Evolutionary conservation across 2,888 invertebrate genomes (phyloP), one percentile per base, ranked within the genome.

Genomic region (Nephrotoma flavescens): DNA sequence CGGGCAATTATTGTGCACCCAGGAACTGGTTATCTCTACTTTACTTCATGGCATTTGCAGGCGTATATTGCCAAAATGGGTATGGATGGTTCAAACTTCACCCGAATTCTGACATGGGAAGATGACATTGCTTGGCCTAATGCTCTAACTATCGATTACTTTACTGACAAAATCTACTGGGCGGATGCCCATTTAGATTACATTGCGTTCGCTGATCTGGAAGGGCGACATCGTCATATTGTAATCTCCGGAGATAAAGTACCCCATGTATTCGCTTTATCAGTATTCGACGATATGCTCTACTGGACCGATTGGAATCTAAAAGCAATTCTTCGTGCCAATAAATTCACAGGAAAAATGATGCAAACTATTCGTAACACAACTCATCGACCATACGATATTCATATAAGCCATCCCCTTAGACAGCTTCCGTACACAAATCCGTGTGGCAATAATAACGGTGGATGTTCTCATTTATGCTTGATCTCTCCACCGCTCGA

Each of bases 241-340:
- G 97, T 96, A 0, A 90, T 98, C 2, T 95, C 96, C 0, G 97
- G 97, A 0, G 91, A 93, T 3, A 92, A 94, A 86, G 98, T 99
- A 0, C 99, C 99, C 0, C 99, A 99, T 91, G 98, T 99, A 0
- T 99, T 98, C 89, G 98, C 99, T 0, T 92, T 99, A 84, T 95
- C 96, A 9, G 93, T 99, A 0, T 99, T 99, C 90, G 99, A 99
- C 89, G 98, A 99, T 89, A 95, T 94, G 89, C 93, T 97, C 31
- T 99, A 96, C 92, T 99, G 99, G 98, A 97, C 98, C 0, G 99
- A 99, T 91, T 99, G 99, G 99, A 99, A 99, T 91, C 92, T 97
- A 86, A 98, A 98, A 91, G 96, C 96, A 0, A 96, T 99, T 86
- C 95, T 96, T 88, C 94, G 95, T 89, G 98, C 98, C 0, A 96